These are phyloP conservation scores for Tenualosa thibaudeaui DNA, from an alignment of 2,797 vertebrate genomes.

Conservation along the genomic window DNA sequence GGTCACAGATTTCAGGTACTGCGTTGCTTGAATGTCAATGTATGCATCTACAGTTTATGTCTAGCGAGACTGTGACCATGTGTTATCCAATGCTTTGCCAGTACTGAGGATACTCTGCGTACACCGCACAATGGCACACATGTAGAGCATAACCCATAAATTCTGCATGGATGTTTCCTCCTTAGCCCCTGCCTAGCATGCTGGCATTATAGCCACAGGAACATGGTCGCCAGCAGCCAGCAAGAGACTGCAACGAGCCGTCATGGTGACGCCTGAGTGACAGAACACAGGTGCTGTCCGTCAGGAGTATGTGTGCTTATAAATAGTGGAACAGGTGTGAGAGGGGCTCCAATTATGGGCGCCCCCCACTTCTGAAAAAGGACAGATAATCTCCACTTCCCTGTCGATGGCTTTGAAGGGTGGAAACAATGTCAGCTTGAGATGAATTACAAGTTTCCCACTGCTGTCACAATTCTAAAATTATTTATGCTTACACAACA, in stretches of 20 bases:
- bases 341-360: constrained; percentile 45
- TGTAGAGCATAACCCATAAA: not conserved
- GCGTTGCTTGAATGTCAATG: not conserved
- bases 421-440: constrained; percentile 20
- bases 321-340: constrained; percentile 55
- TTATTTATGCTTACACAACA: constrained; percentile 7
- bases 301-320: constrained; percentile 63
- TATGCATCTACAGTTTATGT: not conserved
- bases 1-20: not conserved
- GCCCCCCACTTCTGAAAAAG: constrained; percentile 11
- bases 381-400: constrained; percentile 23
- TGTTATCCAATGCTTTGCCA: not conserved
- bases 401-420: constrained; percentile 7
- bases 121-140: not conserved
- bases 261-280: constrained; percentile 68
- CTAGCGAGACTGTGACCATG: not conserved
- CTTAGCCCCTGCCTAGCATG: constrained; percentile 10
- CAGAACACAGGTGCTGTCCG: constrained; percentile 74
- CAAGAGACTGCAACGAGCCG: not conserved
- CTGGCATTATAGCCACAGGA: not conserved
- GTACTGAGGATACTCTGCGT: not conserved
- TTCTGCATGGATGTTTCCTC: constrained; percentile 37
- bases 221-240: not conserved
- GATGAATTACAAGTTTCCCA: constrained; percentile 23
- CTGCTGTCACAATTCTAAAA: not conserved